phyloP scores from a whole-genome alignment of 2,113 vertebrate species.

The Nipponia nippon region DNA sequence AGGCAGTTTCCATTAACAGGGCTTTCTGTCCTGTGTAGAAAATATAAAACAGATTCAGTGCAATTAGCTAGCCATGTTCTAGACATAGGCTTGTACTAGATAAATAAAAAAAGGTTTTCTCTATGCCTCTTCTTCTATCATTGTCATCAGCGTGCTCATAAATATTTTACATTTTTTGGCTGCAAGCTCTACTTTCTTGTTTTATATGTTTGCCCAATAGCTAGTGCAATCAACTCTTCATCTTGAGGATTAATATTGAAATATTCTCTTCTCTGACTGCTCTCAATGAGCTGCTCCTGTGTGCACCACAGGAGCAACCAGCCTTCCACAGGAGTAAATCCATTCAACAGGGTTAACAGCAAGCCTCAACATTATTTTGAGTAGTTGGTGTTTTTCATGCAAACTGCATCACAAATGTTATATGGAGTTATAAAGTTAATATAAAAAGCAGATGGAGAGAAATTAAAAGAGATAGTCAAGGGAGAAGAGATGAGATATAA shows the following conservation, averaged over 20 bases:
- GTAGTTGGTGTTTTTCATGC: conserved; percentile 12
- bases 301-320: neutral
- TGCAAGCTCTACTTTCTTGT: neutral
- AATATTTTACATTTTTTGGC: neutral
- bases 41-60: neutral
- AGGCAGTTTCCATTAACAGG: neutral
- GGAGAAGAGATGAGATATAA: conserved; percentile 60
- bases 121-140: neutral
- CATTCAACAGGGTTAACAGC: neutral
- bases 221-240: neutral
- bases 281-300: neutral
- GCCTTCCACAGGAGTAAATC: neutral
- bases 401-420: conserved; percentile 4
- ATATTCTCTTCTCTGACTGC: neutral
- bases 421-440: conserved; percentile 56
- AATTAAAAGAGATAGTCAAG: conserved; percentile 65
- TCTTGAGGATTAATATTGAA: neutral
- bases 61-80: neutral
- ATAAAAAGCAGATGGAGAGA: conserved; percentile 69
- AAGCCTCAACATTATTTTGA: neutral
- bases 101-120: neutral
- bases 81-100: neutral
- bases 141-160: neutral
- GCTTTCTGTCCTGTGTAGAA: neutral
- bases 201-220: neutral